Base-by-base conservation (phyloP, 2,888 invertebrate species). In the Volucella bombylans region DNA sequence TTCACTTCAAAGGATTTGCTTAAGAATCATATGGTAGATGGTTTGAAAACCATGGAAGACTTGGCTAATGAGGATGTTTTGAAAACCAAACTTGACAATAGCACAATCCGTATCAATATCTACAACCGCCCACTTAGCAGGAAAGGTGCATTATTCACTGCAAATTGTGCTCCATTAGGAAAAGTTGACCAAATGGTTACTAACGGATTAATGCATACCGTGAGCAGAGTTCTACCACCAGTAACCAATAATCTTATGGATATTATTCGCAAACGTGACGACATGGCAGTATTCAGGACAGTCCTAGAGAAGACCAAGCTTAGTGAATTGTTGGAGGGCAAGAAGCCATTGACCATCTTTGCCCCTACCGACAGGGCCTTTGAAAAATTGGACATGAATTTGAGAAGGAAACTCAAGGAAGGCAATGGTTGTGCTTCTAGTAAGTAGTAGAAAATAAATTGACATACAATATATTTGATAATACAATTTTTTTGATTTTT, bases 331-430 rank as follows among this genome's bases (percentile, higher is more conserved):
- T 90, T 95, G 82, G 92, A 93, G 68, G 93, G 92, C 2, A 88
- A 90, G 6, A 90, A 91, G 90, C 95, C 91, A 41, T 94, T 92
- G 88, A 95, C 95, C 0, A 90, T 95, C 23, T 94, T 95, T 88
- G 95, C 95, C 38, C 95, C 94, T 54, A 93, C 94, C 8, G 94
- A 96, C 89, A 93, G 93, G 50, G 96, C 95, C 23, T 95, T 95
- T 87, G 93, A 93, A 43, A 93, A 94, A 88, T 88, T 94, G 87
- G 93, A 93, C 79, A 91, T 92, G 50, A 91, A 91, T 78, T 90
- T 93, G 45, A 91, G 93, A 73, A 90, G 92, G 68, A 93, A 93
- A 85, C 89, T 94, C 47, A 90, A 93, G 73, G 93, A 92, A 85
- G 94, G 94, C 55, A 93, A 93, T 72, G 92, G 93, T 50, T 95